These are phyloP conservation scores for Pelusios castaneus DNA, from an alignment of 2,113 vertebrate genomes.

Conservation along the genomic window DNA sequence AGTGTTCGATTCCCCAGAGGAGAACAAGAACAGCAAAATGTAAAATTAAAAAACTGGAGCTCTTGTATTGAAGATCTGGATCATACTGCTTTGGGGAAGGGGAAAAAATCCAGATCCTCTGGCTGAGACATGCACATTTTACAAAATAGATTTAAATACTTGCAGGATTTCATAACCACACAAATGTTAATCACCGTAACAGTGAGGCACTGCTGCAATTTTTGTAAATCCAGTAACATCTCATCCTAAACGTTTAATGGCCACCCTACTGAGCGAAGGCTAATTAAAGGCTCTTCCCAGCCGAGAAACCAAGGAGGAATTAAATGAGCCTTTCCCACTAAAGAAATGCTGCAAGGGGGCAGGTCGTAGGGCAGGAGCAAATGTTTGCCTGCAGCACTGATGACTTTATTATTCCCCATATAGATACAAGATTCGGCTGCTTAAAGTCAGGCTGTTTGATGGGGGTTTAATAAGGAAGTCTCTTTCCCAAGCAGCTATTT, in stretches of 20 bases:
- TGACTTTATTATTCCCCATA: not conserved
- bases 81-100: not conserved
- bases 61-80: not conserved
- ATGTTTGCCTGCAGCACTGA: not conserved
- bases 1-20: not conserved
- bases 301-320: slow-evolving; percentile 27
- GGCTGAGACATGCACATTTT: slow-evolving; percentile 1
- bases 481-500: not conserved
- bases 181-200: slow-evolving; percentile 54
- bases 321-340: slow-evolving; percentile 5
- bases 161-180: not conserved
- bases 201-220: slow-evolving; percentile 48
- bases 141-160: not conserved
- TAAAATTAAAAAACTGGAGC: not conserved
- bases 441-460: not conserved
- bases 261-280: slow-evolving; percentile 53
- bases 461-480: not conserved
- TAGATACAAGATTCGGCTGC: not conserved
- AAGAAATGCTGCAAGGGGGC: not conserved
- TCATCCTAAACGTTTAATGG: slow-evolving; percentile 51
- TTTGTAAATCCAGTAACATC: slow-evolving; percentile 61
- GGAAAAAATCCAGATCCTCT: not conserved
- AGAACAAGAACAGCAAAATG: not conserved
- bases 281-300: slow-evolving; percentile 61
- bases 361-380: not conserved